Evolutionary conservation across 2,797 vertebrate species (phyloP).

Genomic region (Sebastes glaucus): DNA sequence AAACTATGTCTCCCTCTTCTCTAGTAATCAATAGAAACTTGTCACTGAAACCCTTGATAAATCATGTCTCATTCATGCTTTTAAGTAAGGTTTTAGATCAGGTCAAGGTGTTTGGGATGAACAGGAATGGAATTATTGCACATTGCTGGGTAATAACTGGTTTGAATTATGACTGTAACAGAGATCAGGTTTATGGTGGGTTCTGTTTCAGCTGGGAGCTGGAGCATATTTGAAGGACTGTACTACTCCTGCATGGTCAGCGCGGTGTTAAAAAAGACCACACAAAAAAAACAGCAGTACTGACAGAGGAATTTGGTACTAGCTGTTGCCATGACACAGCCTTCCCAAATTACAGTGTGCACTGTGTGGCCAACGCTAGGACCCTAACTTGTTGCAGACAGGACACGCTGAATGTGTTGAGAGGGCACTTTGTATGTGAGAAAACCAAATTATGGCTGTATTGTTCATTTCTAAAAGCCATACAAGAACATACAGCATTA

Average conservation of each 20-base stretch:
- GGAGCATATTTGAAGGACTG: slow-evolving; percentile 2
- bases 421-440: neutral
- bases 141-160: slow-evolving; percentile 25
- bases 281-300: slow-evolving; percentile 42
- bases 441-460: neutral
- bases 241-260: slow-evolving; percentile 41
- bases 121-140: slow-evolving; percentile 1
- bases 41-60: neutral
- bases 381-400: slow-evolving; percentile 11
- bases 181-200: neutral
- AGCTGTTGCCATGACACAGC: slow-evolving; percentile 58
- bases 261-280: slow-evolving; percentile 45
- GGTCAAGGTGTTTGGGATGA: neutral
- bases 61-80: neutral
- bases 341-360: slow-evolving; percentile 58
- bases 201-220: slow-evolving; percentile 31
- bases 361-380: slow-evolving; percentile 1
- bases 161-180: slow-evolving; percentile 19
- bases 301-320: slow-evolving; percentile 54
- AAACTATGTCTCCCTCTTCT: slow-evolving; percentile 6
- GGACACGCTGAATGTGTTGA: neutral
- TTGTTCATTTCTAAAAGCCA: neutral
- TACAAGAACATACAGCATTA: neutral
- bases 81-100: neutral
- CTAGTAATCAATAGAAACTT: slow-evolving; percentile 23